A percentile compares a stretch with the other conserved stretches of the same genome.
These are phyloP conservation scores for Scolopax mira DNA, from an alignment of 2,113 vertebrate species.

Conservation along the genomic window DNA sequence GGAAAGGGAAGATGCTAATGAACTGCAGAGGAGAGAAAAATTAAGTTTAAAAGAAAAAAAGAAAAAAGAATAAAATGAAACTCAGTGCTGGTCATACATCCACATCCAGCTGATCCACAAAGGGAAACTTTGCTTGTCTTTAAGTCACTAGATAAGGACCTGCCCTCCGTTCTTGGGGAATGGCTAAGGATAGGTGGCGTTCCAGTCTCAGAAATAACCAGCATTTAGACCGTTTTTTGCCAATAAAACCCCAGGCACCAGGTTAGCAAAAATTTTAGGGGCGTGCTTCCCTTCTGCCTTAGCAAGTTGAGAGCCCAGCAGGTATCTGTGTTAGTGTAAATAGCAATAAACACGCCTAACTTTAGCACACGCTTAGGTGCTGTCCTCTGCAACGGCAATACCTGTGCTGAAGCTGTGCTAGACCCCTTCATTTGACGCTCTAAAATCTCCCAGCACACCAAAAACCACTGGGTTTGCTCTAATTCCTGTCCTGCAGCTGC, in stretches of 20 bases:
- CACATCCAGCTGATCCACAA: background rate
- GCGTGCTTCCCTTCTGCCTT: fast-evolving
- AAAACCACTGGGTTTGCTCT: fast-evolving
- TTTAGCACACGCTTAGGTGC: background rate
- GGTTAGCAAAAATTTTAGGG: background rate
- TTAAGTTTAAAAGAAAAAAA: constrained; percentile 27
- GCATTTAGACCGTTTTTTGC: background rate
- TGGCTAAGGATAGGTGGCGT: background rate
- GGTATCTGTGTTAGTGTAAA: fast-evolving
- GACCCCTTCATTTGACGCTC: background rate
- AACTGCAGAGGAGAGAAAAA: constrained; percentile 67
- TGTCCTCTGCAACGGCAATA: fast-evolving
- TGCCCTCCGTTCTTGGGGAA: background rate
- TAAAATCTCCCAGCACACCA: background rate
- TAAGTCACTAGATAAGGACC: background rate
- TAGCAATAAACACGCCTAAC: background rate
- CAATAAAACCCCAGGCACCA: background rate
- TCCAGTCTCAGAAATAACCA: background rate
- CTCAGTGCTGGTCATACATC: constrained; percentile 33
- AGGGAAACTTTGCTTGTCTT: background rate
- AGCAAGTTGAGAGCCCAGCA: background rate
- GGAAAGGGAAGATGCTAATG: constrained; percentile 69
- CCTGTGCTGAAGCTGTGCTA: fast-evolving
- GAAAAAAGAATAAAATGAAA: background rate
- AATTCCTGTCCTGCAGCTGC: background rate